Base-by-base conservation (phyloP, 2,113 vertebrate species). In the Leiothrix lutea region DNA sequence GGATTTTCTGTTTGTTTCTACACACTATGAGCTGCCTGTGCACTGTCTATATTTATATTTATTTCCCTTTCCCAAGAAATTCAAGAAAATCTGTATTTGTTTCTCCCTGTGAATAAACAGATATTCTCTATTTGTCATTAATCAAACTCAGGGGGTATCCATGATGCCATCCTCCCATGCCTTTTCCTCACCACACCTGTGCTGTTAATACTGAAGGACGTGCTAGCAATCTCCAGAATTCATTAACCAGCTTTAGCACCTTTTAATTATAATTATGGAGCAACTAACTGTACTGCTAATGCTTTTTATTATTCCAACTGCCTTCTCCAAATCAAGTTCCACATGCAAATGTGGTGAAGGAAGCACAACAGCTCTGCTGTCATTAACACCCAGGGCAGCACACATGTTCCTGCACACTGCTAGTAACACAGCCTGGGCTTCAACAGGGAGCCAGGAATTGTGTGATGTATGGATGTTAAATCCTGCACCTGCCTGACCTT, bases 331-430 rank as follows among this genome's bases (percentile, higher is more conserved):
- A 80, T 40, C 38, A 56, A 70, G 29, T 47, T 62, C 50, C 45
- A 57, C 60, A 42, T 5, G 13, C 33, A 66, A 67, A 45, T 1
- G 7, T 14, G 19, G 23, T 13, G 24, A 78, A 61, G n/a, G 38
- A 36, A 90, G 35, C 45, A 58, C 29, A 92, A 15, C 29, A 75
- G 25, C 25, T 77, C 16, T 35, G 3, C 20, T 73, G 44, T 45
- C 38, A 54, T 44, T 67, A 88, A 6, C 10, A 75, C 21, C 40
- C 66, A 72, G 66, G 1, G 33, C 61, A 88, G 53, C 48, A 31
- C 10, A 6, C 6, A 1, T 3, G 3, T 29, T 57, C 26, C 35
- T 45, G 21, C 48, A 53, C 14, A 0, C 25, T 14, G 13, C 50
- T 13, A 5, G 45, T 20, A 66, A 90, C 31, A 38, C 51, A 54